Evolutionary conservation across 2,888 invertebrate genomes (phyloP).

Genomic region (Zeuzera pyrina): DNA sequence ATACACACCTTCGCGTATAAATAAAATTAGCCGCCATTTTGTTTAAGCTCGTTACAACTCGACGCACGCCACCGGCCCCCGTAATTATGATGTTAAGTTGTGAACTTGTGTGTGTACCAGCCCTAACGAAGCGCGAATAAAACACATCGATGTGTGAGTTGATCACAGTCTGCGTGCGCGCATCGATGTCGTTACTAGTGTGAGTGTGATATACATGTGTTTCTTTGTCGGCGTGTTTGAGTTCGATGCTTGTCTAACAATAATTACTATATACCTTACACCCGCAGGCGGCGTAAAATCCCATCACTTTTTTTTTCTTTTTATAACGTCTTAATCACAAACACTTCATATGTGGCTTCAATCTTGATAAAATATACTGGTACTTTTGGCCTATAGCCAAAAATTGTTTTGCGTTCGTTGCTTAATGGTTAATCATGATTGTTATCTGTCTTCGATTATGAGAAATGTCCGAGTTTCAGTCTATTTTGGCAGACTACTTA

Average conservation of each 20-base stretch:
- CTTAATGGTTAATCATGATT: conserved; percentile 19
- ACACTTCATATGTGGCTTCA: conserved; percentile 10
- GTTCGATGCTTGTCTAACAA: conserved; percentile 57
- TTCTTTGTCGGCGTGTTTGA: conserved; percentile 64
- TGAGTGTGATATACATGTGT: conserved; percentile 21
- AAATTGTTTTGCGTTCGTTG: conserved; percentile 11
- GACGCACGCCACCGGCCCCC: conserved; percentile 66
- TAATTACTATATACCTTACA: conserved; percentile 69
- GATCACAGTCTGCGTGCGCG: conserved; percentile 24
- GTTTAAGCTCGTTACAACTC: conserved; percentile 68
- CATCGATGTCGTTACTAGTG: conserved; percentile 7
- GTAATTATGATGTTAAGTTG: conserved; percentile 61
- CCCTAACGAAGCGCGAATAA: conserved; percentile 43
- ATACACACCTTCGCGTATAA: conserved; percentile 45
- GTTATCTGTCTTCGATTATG: conserved; percentile 29
- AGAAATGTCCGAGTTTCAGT: no score
- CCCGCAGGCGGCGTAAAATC: conserved; percentile 41
- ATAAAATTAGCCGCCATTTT: conserved; percentile 67
- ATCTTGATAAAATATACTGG: conserved; percentile 5
- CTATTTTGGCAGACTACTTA: no score
- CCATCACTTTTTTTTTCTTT: conserved; percentile 14
- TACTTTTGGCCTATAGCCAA: neutral
- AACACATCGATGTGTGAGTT: no score
- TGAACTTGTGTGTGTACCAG: conserved; percentile 29
- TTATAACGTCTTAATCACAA: conserved; percentile 13